Conservation (phyloP, 2,797 vertebrate genomes). For the Peromyscus aztecus region DNA sequence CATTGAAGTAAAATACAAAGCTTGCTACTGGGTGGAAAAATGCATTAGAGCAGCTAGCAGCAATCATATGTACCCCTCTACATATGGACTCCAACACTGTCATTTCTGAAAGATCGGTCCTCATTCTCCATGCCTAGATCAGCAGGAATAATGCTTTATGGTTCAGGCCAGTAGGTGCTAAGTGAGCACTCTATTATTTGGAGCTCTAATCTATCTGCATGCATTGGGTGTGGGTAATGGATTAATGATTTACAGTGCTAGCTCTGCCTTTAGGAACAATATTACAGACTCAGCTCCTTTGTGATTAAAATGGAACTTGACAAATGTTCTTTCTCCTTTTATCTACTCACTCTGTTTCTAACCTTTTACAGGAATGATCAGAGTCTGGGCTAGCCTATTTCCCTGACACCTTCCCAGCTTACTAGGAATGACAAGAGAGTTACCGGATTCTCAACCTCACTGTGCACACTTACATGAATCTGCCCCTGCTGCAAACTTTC, state of each 20-base stretch:
- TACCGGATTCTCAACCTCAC: constrained; percentile 22
- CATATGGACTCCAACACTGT: constrained; percentile 41
- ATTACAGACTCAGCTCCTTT: constrained; percentile 60
- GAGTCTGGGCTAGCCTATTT: constrained; percentile 39
- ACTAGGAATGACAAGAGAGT: constrained; percentile 22
- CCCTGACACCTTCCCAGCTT: constrained; percentile 58
- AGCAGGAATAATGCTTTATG: constrained; percentile 66
- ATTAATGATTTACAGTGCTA: constrained; percentile 70
- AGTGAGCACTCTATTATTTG: constrained; percentile 61
- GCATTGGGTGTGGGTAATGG: constrained; percentile 45
- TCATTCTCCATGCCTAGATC: constrained; percentile 59
- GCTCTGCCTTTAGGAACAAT: constrained; percentile 69
- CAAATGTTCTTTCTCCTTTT: constrained; percentile 50
- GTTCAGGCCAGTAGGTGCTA: constrained; percentile 64
- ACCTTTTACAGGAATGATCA: constrained; percentile 61
- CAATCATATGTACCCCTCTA: constrained; percentile 47
- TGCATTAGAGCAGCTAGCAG: constrained; percentile 10
- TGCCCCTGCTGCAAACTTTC: constrained; percentile 45
- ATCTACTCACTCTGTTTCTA: constrained; percentile 53
- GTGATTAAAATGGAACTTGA: constrained; percentile 64
- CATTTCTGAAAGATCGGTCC: constrained; percentile 66
- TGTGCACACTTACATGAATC: constrained; percentile 54
- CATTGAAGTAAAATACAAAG: constrained; percentile 43
- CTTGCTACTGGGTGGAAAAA: constrained; percentile 49
- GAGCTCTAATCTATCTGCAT: constrained; percentile 48